Conservation (phyloP, 2,888 invertebrate species). For the Pammene fasciana region DNA sequence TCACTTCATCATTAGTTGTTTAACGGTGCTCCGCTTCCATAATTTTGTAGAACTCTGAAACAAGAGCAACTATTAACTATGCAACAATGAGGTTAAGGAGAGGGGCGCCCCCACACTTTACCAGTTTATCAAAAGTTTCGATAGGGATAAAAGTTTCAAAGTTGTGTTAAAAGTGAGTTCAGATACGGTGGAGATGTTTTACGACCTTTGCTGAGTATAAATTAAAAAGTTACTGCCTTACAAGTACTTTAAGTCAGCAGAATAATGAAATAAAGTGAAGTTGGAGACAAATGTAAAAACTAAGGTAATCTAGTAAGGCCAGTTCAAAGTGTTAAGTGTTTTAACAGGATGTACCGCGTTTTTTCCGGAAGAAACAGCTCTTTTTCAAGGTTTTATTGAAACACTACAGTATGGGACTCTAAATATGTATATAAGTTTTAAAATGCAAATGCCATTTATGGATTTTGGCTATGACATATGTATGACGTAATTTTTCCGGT, state of each 20-base stretch:
- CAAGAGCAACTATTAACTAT: conserved; percentile 33
- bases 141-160: conserved; percentile 18
- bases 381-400: no score
- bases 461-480: no score
- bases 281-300: no score
- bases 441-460: no score
- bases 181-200: conserved; percentile 8
- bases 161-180: conserved; percentile 12
- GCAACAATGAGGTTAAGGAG: conserved; percentile 20
- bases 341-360: no score
- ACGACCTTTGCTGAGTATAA: neutral
- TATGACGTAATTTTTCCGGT: no score
- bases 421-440: no score
- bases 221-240: neutral
- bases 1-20: conserved; percentile 52
- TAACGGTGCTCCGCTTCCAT: conserved; percentile 17
- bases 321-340: no score
- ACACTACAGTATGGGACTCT: no score
- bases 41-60: conserved; percentile 28
- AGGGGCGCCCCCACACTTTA: conserved; percentile 6
- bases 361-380: no score
- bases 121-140: conserved; percentile 28
- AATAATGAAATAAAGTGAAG: neutral
- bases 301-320: no score
- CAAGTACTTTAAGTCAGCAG: no score